phyloP scores from a whole-genome alignment of 2,797 vertebrate genomes.

The Clarias pachynema region DNA sequence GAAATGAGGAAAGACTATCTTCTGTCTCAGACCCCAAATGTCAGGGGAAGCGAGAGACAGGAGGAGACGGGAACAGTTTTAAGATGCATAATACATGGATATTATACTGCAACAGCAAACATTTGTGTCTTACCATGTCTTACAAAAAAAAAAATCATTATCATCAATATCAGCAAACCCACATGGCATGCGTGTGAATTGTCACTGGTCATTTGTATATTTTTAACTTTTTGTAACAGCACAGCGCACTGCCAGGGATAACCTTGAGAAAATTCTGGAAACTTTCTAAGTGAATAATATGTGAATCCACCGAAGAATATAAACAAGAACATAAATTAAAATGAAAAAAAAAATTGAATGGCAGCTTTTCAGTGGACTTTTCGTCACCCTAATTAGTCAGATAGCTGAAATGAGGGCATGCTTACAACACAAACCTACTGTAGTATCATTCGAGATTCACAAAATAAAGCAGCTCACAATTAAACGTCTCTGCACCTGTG shows the following conservation, averaged over 20 bases:
- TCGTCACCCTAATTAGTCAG: constrained; percentile 38
- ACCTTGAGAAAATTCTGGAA: not conserved
- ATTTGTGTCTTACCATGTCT: not conserved
- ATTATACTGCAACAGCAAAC: not conserved
- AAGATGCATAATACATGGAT: not conserved
- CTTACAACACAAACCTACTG: constrained; percentile 51
- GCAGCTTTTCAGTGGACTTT: constrained; percentile 29
- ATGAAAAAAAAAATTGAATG: constrained; percentile 45
- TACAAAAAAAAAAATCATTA: not conserved
- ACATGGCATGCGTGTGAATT: not conserved
- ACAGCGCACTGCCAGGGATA: too few relatives aligned
- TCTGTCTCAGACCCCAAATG: constrained; percentile 55
- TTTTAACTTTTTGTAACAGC: not conserved
- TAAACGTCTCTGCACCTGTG: constrained; percentile 46
- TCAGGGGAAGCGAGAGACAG: constrained; percentile 33
- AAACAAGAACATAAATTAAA: constrained; percentile 17
- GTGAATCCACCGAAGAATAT: not conserved
- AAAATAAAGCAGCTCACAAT: constrained; percentile 47
- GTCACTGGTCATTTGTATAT: not conserved
- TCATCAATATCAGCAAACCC: not conserved
- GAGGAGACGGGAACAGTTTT: constrained; percentile 50
- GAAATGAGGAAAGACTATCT: constrained; percentile 62
- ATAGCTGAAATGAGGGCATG: constrained; percentile 20
- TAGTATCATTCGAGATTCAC: constrained; percentile 46
- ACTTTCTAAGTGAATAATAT: not conserved